Evolutionary conservation across 2,797 vertebrate species (phyloP).

Genomic region (Stomatorhinus walkeri): DNA sequence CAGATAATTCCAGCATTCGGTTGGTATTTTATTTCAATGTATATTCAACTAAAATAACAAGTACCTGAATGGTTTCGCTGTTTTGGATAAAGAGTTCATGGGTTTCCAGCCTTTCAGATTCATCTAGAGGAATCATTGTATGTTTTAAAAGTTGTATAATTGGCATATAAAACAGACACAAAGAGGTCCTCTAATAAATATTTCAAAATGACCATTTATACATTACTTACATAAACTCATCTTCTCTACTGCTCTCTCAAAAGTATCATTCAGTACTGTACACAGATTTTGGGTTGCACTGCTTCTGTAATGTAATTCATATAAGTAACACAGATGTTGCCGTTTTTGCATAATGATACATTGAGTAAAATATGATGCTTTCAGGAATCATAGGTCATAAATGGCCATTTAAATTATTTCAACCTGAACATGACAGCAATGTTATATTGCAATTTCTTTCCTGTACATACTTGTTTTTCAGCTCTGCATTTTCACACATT

Average conservation of each 20-base stretch:
- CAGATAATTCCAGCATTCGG: not conserved
- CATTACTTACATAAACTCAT: constrained; percentile 74
- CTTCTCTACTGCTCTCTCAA: constrained; percentile 73
- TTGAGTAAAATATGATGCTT: not conserved
- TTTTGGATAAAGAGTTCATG: constrained; percentile 72
- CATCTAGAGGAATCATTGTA: constrained; percentile 60
- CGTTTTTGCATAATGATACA: not conserved
- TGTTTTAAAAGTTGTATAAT: not conserved
- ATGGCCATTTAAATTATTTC: not conserved
- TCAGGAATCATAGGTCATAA: not conserved
- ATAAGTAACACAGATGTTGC: constrained; percentile 8
- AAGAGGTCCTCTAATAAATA: not conserved
- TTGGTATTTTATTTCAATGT: not conserved
- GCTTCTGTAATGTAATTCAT: constrained; percentile 56
- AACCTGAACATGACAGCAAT: not conserved
- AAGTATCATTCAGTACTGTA: constrained; percentile 81
- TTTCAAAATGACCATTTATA: not conserved
- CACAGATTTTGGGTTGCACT: constrained; percentile 77
- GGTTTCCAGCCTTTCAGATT: constrained; percentile 83
- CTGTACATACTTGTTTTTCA: constrained; percentile 77
- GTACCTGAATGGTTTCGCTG: constrained; percentile 69
- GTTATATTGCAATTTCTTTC: not conserved
- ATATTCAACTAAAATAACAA: not conserved
- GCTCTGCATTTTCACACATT: constrained; percentile 80
- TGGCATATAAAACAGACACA: not conserved